phyloP scores from a whole-genome alignment of 2,113 vertebrate genomes.

The Chauna torquata region DNA sequence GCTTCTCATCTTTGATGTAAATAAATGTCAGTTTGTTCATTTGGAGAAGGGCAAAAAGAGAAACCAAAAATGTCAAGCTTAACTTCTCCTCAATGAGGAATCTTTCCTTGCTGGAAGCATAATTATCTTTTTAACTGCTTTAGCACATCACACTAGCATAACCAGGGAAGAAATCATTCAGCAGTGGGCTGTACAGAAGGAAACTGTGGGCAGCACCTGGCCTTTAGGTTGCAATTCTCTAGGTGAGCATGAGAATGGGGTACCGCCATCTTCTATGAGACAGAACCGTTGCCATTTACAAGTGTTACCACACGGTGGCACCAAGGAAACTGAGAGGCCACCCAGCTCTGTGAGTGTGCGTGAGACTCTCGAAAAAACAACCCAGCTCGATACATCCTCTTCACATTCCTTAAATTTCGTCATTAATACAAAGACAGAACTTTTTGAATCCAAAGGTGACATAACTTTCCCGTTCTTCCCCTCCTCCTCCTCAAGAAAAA shows the following conservation, averaged over 20 bases:
- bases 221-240: background rate
- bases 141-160: background rate
- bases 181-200: background rate
- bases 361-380: too few species aligned
- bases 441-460: background rate
- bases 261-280: background rate
- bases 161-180: background rate
- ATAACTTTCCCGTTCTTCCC: background rate
- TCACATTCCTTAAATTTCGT: background rate
- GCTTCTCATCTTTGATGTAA: background rate
- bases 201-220: background rate
- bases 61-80: background rate
- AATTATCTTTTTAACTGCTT: background rate
- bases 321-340: background rate
- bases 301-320: slow-evolving; percentile 29
- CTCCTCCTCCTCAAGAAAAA: background rate
- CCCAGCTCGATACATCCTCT: background rate
- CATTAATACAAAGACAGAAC: background rate
- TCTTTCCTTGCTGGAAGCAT: background rate
- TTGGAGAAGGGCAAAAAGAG: background rate
- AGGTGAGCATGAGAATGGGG: fast-evolving
- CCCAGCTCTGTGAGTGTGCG: fast-evolving
- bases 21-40: fast-evolving
- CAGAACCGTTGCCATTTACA: background rate
- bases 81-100: background rate